Conservation (phyloP, 2,113 vertebrate species). For the Odontesthes bonariensis region DNA sequence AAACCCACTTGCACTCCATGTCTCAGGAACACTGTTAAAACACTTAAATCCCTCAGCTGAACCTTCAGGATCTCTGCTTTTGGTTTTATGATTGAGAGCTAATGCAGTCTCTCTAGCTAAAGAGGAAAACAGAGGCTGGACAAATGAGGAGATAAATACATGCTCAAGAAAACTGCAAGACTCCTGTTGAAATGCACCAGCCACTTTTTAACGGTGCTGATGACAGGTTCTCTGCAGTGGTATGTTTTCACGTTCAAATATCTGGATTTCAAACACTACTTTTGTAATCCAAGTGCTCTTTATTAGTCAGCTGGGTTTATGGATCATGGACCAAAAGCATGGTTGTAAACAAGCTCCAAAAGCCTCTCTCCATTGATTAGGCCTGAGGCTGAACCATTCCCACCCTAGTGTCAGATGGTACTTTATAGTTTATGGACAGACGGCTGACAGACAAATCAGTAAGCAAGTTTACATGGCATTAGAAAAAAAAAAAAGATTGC, state of each 20-base stretch:
- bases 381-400: conserved; percentile 77
- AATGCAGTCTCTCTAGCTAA: conserved; percentile 51
- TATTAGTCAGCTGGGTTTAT: conserved; percentile 59
- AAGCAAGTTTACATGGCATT: background rate
- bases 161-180: conserved; percentile 38
- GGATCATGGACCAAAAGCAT: conserved; percentile 57
- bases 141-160: conserved; percentile 55
- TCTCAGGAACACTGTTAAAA: conserved; percentile 68
- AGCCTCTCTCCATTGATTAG: conserved; percentile 78
- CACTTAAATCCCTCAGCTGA: conserved; percentile 66
- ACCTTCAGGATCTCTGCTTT: conserved; percentile 54
- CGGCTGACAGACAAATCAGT: conserved; percentile 69
- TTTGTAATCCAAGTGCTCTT: conserved; percentile 50
- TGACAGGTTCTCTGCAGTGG: conserved; percentile 48
- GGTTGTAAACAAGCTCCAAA: conserved; percentile 76
- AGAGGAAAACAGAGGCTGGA: conserved; percentile 68
- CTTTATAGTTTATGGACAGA: conserved; percentile 68
- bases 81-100: conserved; percentile 70
- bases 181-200: conserved; percentile 47
- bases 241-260: conserved; percentile 57
- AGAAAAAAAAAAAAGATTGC: too few relatives aligned
- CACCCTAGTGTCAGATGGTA: conserved; percentile 66
- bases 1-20: conserved; percentile 60
- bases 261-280: conserved; percentile 68
- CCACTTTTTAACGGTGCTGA: conserved; percentile 46